Conservation (phyloP, 53 echinoderm and acorn worm species). For the Actinopyga echinites region DNA sequence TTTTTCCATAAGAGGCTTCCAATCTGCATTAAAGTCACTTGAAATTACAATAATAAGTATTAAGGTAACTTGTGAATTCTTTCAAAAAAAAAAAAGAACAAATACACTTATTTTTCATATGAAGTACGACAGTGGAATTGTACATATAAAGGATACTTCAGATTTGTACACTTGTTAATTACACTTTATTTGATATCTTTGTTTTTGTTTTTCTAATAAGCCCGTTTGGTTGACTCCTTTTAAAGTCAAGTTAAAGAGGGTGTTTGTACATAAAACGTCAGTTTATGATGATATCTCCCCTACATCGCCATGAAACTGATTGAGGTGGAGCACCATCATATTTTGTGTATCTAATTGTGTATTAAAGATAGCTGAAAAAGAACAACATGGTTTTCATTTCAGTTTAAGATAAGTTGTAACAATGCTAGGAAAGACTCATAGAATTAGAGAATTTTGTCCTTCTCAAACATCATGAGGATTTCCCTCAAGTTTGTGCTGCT, state of each 20-base stretch:
- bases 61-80: slow-evolving; percentile 7
- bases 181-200: slow-evolving; percentile 19
- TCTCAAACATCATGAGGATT: no score
- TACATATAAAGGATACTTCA: slow-evolving; percentile 34
- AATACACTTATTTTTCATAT: slow-evolving; percentile 39
- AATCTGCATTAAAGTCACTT: slow-evolving; percentile 1
- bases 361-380: no score
- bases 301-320: no score
- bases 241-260: background rate
- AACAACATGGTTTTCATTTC: no score
- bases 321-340: no score
- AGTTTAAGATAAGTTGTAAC: no score
- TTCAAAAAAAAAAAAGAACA: slow-evolving; percentile 27
- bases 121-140: slow-evolving; percentile 21
- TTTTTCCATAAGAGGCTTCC: slow-evolving; percentile 34
- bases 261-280: background rate
- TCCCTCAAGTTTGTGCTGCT: no score
- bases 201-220: background rate
- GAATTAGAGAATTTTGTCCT: no score
- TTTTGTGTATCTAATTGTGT: no score
- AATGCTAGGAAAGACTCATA: no score
- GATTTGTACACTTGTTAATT: slow-evolving; percentile 39
- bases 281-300: no score
- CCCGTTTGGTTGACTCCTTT: background rate
- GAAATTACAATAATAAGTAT: slow-evolving; percentile 22